Conservation (phyloP, 2,888 invertebrate species). For the Amblyjoppa proteus region DNA sequence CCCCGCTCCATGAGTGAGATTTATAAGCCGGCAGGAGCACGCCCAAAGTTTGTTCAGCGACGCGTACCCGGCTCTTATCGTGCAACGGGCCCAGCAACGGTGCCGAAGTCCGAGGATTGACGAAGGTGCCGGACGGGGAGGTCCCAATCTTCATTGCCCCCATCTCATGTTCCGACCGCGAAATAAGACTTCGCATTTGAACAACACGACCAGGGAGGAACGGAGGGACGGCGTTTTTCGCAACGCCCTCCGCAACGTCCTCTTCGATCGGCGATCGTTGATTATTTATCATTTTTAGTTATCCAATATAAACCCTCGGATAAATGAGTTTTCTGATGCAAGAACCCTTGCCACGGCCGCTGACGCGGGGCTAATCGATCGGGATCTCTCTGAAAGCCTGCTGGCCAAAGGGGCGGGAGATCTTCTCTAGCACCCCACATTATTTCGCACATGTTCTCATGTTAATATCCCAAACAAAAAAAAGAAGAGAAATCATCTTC, state of each 20-base stretch:
- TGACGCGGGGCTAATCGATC: constrained; percentile 49
- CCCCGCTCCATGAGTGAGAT: constrained; percentile 64
- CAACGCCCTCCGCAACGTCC: constrained; percentile 32
- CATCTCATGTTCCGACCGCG: constrained; percentile 37
- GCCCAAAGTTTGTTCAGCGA: constrained; percentile 79
- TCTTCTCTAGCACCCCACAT: constrained; percentile 33
- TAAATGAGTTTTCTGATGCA: constrained; percentile 56
- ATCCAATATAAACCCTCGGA: constrained; percentile 4
- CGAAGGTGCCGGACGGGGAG: constrained; percentile 48
- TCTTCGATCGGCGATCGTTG: constrained; percentile 41
- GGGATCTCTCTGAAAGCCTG: constrained; percentile 35
- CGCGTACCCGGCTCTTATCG: constrained; percentile 71
- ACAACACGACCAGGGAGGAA: constrained; percentile 12
- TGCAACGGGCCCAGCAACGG: constrained; percentile 36
- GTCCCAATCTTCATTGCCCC: constrained; percentile 43
- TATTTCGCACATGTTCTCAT: constrained; percentile 9
- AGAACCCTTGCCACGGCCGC: not conserved
- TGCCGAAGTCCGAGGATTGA: constrained; percentile 24
- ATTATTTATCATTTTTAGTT: constrained; percentile 46
- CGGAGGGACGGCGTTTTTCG: constrained; percentile 15
- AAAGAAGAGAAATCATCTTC: not conserved
- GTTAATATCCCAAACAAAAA: constrained; percentile 46
- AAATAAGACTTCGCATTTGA: constrained; percentile 41
- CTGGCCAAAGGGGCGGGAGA: constrained; percentile 13
- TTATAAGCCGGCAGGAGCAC: constrained; percentile 74